Conservation (phyloP, 2,113 vertebrate genomes). For the Sinocyclocheilus anophthalmus region DNA sequence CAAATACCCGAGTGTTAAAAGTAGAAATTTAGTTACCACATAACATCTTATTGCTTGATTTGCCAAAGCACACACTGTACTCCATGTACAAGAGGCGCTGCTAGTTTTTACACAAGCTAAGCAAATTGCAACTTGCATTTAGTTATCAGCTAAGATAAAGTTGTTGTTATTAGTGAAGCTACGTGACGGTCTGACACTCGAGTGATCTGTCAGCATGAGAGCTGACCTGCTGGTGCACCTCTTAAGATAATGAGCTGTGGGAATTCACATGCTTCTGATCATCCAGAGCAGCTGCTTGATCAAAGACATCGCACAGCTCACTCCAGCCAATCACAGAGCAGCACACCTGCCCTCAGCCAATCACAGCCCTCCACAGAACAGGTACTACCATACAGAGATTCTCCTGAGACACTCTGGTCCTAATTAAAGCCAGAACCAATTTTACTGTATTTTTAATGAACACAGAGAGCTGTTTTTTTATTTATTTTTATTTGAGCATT, state of each 20-base stretch:
- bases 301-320: neutral
- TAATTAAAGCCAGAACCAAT: neutral
- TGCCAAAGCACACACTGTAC: neutral
- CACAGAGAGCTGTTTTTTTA: no score
- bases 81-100: neutral
- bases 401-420: neutral
- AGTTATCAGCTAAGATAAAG: constrained; percentile 16
- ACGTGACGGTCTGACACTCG: neutral
- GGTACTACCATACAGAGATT: neutral
- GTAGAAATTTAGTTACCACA: neutral
- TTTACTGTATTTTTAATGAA: neutral
- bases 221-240: neutral
- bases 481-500: no score
- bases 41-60: neutral
- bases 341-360: neutral
- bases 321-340: neutral
- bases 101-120: neutral
- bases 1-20: no score
- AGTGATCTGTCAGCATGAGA: neutral
- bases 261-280: constrained; percentile 15
- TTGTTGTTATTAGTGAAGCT: neutral
- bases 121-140: neutral
- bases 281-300: neutral
- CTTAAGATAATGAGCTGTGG: constrained; percentile 11
- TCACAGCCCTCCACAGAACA: neutral